Evolutionary conservation across 2,797 vertebrate genomes (phyloP).

Genomic region (Selene dorsalis): DNA sequence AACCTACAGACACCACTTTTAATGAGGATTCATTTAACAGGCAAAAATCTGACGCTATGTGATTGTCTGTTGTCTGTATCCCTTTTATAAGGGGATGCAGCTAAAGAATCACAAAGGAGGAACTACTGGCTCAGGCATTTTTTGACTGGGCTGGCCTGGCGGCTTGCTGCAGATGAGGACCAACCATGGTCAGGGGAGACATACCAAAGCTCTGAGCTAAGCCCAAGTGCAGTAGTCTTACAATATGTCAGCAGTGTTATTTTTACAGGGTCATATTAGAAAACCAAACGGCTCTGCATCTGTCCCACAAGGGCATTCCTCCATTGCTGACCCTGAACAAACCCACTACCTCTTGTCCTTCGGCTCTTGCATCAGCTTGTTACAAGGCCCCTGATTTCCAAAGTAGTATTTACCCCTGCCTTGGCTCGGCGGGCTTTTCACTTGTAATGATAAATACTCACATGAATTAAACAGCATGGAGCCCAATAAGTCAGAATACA

Average conservation of each 20-base stretch:
- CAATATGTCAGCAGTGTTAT: constrained; percentile 82
- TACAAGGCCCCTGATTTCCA: constrained; percentile 64
- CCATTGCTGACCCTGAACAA: constrained; percentile 72
- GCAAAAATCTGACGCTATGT: constrained; percentile 16
- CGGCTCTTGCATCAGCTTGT: constrained; percentile 69
- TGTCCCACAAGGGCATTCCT: constrained; percentile 78
- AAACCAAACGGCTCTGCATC: constrained; percentile 78
- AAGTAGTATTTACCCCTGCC: constrained; percentile 71
- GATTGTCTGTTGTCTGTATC: constrained; percentile 22
- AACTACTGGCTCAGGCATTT: constrained; percentile 68
- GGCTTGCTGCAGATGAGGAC: constrained; percentile 66
- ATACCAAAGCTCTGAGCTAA: constrained; percentile 85
- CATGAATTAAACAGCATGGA: constrained; percentile 73
- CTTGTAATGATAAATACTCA: constrained; percentile 74
- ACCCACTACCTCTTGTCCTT: constrained; percentile 67
- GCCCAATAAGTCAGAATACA: constrained; percentile 60
- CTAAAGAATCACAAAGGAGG: constrained; percentile 39
- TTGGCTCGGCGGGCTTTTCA: constrained; percentile 66
- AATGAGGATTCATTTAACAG: not conserved
- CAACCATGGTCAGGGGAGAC: constrained; percentile 76
- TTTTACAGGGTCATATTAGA: constrained; percentile 82
- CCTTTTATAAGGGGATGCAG: constrained; percentile 22
- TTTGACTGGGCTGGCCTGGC: constrained; percentile 56
- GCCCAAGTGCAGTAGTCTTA: constrained; percentile 71
- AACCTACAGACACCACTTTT: not conserved